These are phyloP conservation scores for Siniperca chuatsi DNA, from an alignment of 2,113 vertebrate species.

Conservation along the genomic window DNA sequence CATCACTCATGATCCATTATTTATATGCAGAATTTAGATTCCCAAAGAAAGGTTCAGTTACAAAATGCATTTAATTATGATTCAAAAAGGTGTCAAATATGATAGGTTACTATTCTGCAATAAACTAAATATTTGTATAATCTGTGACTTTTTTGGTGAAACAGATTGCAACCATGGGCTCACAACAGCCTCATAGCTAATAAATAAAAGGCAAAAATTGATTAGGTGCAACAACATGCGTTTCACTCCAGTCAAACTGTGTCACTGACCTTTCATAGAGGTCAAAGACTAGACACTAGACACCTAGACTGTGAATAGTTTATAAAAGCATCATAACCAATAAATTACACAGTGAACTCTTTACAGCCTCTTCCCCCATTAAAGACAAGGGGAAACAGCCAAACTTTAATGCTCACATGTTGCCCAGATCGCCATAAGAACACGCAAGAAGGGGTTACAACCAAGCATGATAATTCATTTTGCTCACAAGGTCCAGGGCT, in stretches of 20 bases:
- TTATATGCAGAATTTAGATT: neutral
- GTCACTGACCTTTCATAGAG: neutral
- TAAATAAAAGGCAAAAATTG: neutral
- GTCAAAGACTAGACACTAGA: neutral
- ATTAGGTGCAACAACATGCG: no score
- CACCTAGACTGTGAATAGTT: neutral
- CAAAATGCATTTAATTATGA: neutral
- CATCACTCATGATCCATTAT: neutral
- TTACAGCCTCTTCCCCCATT: neutral
- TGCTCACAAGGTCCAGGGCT: neutral
- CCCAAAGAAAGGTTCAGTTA: neutral
- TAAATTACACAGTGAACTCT: no score
- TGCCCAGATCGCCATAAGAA: neutral
- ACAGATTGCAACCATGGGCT: neutral
- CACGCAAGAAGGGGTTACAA: neutral
- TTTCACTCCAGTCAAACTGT: no score
- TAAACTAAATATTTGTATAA: no score
- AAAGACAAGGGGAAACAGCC: neutral
- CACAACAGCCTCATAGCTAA: neutral
- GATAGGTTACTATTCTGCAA: no score
- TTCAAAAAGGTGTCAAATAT: neutral
- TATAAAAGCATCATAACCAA: neutral
- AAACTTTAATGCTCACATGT: neutral
- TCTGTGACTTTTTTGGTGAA: neutral
- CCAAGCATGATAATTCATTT: neutral